A percentile compares a stretch with the other conserved stretches of the same genome.
phyloP scores from a whole-genome alignment of 2,113 vertebrate species.

The Pseudois nayaur region DNA sequence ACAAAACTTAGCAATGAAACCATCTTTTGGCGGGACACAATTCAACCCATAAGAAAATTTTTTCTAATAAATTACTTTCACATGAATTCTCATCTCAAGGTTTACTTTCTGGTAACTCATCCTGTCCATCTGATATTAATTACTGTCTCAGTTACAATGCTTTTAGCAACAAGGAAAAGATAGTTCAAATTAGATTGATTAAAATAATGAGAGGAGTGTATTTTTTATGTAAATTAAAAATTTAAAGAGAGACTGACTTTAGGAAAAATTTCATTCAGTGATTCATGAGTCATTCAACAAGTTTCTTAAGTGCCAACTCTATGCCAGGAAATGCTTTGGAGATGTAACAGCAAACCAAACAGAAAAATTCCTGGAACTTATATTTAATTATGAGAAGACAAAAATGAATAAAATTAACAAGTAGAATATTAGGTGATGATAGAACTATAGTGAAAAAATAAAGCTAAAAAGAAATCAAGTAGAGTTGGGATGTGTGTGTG shows the following conservation, averaged over 20 bases:
- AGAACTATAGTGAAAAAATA: neutral
- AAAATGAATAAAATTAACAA: neutral
- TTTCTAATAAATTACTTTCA: neutral
- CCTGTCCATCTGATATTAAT: neutral
- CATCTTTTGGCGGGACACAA: neutral
- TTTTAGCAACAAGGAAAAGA: neutral
- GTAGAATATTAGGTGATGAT: neutral
- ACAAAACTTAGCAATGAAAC: neutral
- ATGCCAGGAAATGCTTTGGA: neutral
- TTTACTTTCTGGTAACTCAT: neutral
- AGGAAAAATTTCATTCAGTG: neutral
- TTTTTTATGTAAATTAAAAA: conserved; percentile 32
- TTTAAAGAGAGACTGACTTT: neutral
- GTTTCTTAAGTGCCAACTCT: neutral
- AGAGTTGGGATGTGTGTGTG: neutral
- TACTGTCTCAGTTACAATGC: neutral
- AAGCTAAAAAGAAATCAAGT: neutral
- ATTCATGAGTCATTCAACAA: neutral
- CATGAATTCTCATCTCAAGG: neutral
- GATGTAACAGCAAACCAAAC: neutral
- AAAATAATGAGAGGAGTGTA: neutral
- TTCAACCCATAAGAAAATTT: neutral
- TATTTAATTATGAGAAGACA: neutral
- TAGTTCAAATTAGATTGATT: neutral
- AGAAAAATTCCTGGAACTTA: neutral